Base-by-base conservation (phyloP, 2,888 invertebrate genomes). In the Tetragnatha montana region DNA sequence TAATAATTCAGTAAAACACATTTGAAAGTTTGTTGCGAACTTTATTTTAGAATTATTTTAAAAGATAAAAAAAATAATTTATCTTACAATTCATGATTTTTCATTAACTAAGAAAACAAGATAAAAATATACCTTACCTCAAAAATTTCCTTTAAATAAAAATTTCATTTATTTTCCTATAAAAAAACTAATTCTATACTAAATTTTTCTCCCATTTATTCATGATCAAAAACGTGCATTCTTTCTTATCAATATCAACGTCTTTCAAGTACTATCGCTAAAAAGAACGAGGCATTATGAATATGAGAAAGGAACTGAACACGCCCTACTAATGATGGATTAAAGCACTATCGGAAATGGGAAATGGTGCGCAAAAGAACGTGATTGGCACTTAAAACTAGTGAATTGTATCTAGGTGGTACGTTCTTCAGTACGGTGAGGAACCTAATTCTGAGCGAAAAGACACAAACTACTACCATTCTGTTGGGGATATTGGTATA, bases 331-430 rank as follows among this genome's bases (percentile, higher is more conserved):
- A 78, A 78, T 68, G 75, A 49, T 47, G 14, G 50, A n/a, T 8
- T 78, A 17, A 8, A 78, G 17, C 17, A 21, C 21, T 8, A 60
- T 14, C 51, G 60, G 78, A 22, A 60, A 78, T 21, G 7, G 22
- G 14, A 51, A 17, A 12, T 68, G 21, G 17, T 60, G 22, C 22
- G 22, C 60, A 21, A 8, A 60, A 78, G 78, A 60, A 78, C 60
- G 60, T 78, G 75, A 75, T 75, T 22, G 21, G 35, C 75, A n/a
- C 49, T 49, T 75, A 17, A 35, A 49, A 75, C 60, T 17, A 10
- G 60, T 60, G 60, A 60, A 60, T 60, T 60, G 60, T 17, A 60
- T 60, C 60, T 60, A 7, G 60, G 8, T 35, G 35, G n/a, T 60
- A 8, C 60, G 60, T 10, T 60, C 60, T 60, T 60, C 60, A 60